Percentiles rank a stretch among this genome's conserved stretches.
These are phyloP conservation scores for Valencia hispanica DNA, from an alignment of 2,797 vertebrate genomes.

Conservation along the genomic window DNA sequence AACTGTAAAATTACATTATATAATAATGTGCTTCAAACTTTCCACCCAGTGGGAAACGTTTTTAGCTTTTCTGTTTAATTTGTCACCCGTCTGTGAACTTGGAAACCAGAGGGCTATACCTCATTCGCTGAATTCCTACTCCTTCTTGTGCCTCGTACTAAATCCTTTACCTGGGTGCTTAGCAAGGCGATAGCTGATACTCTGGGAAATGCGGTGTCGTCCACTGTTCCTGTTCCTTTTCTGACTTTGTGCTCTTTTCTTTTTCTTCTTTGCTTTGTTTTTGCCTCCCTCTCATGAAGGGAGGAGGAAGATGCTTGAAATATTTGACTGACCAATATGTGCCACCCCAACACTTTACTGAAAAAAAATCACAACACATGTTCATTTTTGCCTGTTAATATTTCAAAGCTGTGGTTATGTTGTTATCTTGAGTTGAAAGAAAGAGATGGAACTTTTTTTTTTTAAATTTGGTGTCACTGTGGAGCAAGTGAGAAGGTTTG, in stretches of 20 bases:
- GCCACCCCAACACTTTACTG: constrained; percentile 70
- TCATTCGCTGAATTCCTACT: constrained; percentile 77
- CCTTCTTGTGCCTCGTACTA: constrained; percentile 77
- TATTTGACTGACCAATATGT: constrained; percentile 82
- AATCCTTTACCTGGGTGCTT: constrained; percentile 69
- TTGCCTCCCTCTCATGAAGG: constrained; percentile 50
- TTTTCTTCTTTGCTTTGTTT: constrained; percentile 46
- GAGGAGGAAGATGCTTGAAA: constrained; percentile 56
- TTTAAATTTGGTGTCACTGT: constrained; percentile 66
- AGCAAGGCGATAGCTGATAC: constrained; percentile 72
- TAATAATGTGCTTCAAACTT: not conserved
- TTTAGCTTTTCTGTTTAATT: not conserved
- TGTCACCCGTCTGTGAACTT: constrained; percentile 36
- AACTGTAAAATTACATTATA: not conserved
- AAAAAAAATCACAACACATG: constrained; percentile 23
- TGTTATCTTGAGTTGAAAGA: constrained; percentile 15
- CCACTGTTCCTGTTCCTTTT: constrained; percentile 50
- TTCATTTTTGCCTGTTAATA: constrained; percentile 7
- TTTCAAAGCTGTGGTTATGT: not conserved
- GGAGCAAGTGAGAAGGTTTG: constrained; percentile 36
- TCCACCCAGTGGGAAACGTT: not conserved
- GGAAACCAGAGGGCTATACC: constrained; percentile 75
- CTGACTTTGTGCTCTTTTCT: constrained; percentile 42
- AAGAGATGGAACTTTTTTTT: constrained; percentile 45
- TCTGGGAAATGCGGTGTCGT: constrained; percentile 76